Evolutionary conservation across 2,797 vertebrate genomes (phyloP).

Genomic region (Aphelocoma californica): DNA sequence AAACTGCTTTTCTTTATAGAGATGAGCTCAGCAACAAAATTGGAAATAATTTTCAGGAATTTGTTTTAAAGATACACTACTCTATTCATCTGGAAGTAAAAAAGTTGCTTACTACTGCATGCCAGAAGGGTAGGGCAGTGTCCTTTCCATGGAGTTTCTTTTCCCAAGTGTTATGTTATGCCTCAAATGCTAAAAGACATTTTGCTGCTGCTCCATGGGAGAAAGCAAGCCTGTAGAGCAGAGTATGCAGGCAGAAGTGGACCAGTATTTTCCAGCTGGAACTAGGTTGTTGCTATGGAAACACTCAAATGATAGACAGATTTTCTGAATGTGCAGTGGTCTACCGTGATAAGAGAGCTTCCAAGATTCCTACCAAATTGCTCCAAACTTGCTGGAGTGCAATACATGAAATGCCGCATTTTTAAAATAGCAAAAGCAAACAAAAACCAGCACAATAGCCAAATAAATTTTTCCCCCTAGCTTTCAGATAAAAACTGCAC

Average conservation of each 20-base stretch:
- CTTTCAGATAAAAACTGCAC: not conserved
- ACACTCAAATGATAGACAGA: slow-evolving; percentile 78
- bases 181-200: not conserved
- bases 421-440: slow-evolving; percentile 4
- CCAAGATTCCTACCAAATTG: slow-evolving; percentile 66
- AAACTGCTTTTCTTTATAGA: slow-evolving; percentile 29
- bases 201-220: slow-evolving; percentile 9
- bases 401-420: slow-evolving; percentile 49
- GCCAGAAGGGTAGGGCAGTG: not conserved
- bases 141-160: not conserved
- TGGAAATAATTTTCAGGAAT: slow-evolving; percentile 14
- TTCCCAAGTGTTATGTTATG: not conserved
- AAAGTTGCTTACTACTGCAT: not conserved
- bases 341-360: slow-evolving; percentile 70
- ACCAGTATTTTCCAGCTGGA: slow-evolving; percentile 72
- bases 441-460: not conserved
- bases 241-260: slow-evolving; percentile 62
- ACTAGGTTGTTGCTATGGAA: slow-evolving; percentile 81
- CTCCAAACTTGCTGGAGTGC: slow-evolving; percentile 61
- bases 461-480: not conserved
- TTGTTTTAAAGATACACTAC: not conserved
- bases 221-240: slow-evolving; percentile 51
- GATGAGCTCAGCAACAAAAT: slow-evolving; percentile 1
- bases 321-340: slow-evolving; percentile 75
- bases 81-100: slow-evolving; percentile 8